Evolutionary conservation across 2,888 invertebrate species (phyloP), one percentile per base, ranked within the genome.

Genomic region (Andrena trimmerana): DNA sequence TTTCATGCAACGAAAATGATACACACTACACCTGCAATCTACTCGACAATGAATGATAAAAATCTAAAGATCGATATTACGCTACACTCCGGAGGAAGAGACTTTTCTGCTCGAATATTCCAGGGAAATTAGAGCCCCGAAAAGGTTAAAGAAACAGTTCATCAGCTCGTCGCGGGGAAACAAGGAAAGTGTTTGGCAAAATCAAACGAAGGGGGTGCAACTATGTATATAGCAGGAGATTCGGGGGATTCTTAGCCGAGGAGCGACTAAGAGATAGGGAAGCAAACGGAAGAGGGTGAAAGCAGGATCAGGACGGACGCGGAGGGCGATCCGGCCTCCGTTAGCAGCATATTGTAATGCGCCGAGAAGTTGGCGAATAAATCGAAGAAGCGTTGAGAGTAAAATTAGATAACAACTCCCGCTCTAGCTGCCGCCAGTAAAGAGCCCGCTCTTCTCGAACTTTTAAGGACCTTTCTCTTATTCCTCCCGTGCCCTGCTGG

Each of bases 341-440:
- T 91, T 91, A 91, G 92, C 89, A 92, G 94, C 94, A 94, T 94
- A 94, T 94, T 94, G 94, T 94, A 94, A 94, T 93, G 93, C 93
- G 92, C 90, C 92, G 92, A 92, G 91, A 94, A 94, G 93, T 94
- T 94, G 91, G 93, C 92, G 93, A 93, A 94, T 94, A 94, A 94
- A 94, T 94, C 94, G 94, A 94, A 94, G 93, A 93, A 94, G 94
- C 93, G 94, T 93, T 94, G 93, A 93, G 93, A 94, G 94, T 94
- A 93, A 94, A 94, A 94, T 94, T 94, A 94, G 94, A 94, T 94
- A 94, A 94, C 94, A 94, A 93, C 93, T 93, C 92, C 91, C 89
- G 90, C 89, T 88, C 86, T 91, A 89, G 90, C 90, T 90, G 87
- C 88, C 84, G 86, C 89, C 84, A 84, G 80, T 86, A 86, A 89